Evolutionary conservation across 2,888 invertebrate genomes (phyloP).

Genomic region (Clunio marinus): DNA sequence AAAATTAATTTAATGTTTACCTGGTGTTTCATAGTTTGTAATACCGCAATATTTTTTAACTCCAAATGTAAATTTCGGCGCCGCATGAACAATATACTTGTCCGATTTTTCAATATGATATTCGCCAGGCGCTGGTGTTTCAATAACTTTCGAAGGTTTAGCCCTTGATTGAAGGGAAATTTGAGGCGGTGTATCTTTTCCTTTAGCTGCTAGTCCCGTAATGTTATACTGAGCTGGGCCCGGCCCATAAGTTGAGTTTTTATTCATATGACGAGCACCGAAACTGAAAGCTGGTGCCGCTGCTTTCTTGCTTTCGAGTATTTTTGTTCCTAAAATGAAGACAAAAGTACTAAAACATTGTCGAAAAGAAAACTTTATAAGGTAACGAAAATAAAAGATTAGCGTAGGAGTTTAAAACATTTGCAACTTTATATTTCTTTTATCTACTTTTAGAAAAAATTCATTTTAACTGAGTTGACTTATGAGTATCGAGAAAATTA

Average conservation of each 20-base stretch:
- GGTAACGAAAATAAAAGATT: no score
- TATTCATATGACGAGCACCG: slow-evolving; percentile 61
- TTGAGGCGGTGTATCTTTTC: slow-evolving; percentile 71
- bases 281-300: slow-evolving; percentile 80
- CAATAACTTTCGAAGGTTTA: slow-evolving; percentile 45
- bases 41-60: slow-evolving; percentile 61
- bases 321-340: slow-evolving; percentile 68
- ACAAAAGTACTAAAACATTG: no score
- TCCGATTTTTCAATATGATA: slow-evolving; percentile 74
- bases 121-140: slow-evolving; percentile 85
- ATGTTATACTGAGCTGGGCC: slow-evolving; percentile 90
- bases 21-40: slow-evolving; percentile 54
- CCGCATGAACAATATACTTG: slow-evolving; percentile 50
- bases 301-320: slow-evolving; percentile 69
- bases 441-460: no score
- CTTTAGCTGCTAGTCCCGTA: slow-evolving; percentile 78
- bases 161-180: slow-evolving; percentile 74
- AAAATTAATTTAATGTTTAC: slow-evolving; percentile 46
- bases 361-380: no score
- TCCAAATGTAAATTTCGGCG: slow-evolving; percentile 73
- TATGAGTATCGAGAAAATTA: no score
- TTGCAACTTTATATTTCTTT: no score
- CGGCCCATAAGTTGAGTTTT: slow-evolving; percentile 61
- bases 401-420: no score
- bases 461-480: no score